Base-by-base conservation (phyloP, 2,113 vertebrate species). In the Brachypteracias leptosomus region DNA sequence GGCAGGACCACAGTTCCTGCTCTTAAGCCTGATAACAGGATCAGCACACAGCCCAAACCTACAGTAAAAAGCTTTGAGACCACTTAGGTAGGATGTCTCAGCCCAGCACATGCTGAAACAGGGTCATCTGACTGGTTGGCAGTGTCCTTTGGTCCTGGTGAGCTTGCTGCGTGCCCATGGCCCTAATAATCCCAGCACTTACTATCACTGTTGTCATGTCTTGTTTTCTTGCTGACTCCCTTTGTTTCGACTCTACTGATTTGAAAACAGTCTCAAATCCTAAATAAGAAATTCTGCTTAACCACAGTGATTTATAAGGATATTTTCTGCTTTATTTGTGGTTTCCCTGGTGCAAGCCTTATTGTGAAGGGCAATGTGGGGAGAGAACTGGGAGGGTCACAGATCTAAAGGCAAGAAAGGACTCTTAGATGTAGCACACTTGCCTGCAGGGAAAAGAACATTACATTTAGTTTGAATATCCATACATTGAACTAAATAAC, bases 1-100 rank as follows among this genome's bases (percentile, higher is more conserved):
- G 94, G 93, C 92, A 94, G 92, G 85, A 81, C 78, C n/a, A 40
- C 57, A 78, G 82, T 88, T 97, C 86, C 97, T 95, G 95, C 88
- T 96, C 85, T 94, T 94, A 88, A 74, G 65, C 35, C 8, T 47
- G 89, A 71, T 88, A 95, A 93, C 38, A 46, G 73, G 54, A 78
- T 58, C 74, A 91, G 57, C 49, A 74, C 82, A 40, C 25, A 47
- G 82, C 55, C 58, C 68, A 51, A 68, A 58, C 18, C 35, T 51
- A 42, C 54, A 82, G 66, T 33, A 68, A 82, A 89, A 84, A 47
- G 68, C 76, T 92, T 42, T 67, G 66, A 79, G 71, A 65, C 28
- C 51, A 42, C 47, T 67, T 46, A 75, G 44, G 54, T 2, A 0
- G 84, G 73, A 68, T 72, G 74, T 74, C 55, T 79, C 40, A 63